A percentile compares a stretch with the other conserved stretches of the same genome.
These are phyloP conservation scores for Psylliodes chrysocephalus DNA, from an alignment of 2,888 invertebrate genomes.

Conservation along the genomic window DNA sequence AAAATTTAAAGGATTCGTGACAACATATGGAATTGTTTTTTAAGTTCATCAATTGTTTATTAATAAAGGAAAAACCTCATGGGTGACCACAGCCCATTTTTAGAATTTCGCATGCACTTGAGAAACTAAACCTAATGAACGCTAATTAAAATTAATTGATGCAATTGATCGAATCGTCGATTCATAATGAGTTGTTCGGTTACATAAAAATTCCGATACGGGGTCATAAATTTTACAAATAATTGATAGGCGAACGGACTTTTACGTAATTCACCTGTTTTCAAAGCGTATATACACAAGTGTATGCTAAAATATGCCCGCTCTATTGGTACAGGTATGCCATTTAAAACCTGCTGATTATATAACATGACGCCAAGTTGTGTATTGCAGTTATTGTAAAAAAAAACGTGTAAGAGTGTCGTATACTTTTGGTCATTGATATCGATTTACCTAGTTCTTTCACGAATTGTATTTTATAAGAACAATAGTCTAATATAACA, in stretches of 20 bases:
- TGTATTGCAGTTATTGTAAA: no score
- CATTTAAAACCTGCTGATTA: neutral
- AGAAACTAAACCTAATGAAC: neutral
- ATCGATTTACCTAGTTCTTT: no score
- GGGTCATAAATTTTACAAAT: constrained; percentile 31
- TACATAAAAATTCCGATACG: constrained; percentile 32
- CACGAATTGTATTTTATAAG: no score
- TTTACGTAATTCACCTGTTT: constrained; percentile 34
- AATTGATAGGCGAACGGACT: neutral
- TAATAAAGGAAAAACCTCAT: no score
- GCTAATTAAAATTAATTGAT: constrained; percentile 1
- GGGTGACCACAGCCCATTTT: no score
- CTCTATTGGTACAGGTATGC: neutral
- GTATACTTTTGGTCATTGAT: no score
- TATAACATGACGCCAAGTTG: no score
- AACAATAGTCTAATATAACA: no score
- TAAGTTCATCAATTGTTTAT: no score
- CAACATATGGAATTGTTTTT: no score
- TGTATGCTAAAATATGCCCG: constrained; percentile 3
- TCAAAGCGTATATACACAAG: neutral
- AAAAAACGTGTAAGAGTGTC: no score
- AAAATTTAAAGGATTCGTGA: no score
- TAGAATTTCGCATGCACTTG: neutral
- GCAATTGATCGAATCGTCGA: neutral
- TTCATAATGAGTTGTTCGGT: constrained; percentile 7